Conservation (phyloP, 2,888 invertebrate genomes). For the Heliconius ethilla region DNA sequence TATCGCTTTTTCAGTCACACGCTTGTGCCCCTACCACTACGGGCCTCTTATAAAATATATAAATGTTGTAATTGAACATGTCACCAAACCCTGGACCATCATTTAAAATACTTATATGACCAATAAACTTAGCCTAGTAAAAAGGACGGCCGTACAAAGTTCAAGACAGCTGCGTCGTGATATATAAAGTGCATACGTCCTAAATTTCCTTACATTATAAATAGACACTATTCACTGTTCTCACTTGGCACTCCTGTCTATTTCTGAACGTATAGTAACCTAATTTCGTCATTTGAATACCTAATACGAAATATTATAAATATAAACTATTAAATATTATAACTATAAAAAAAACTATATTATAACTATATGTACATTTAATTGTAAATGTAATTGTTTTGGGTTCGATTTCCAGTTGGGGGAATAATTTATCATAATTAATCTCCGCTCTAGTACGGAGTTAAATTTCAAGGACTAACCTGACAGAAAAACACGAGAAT, state of each 20-base stretch:
- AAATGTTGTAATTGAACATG: too few species aligned
- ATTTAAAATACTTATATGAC: background rate
- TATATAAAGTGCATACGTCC: constrained; percentile 66
- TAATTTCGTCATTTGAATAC: constrained; percentile 43
- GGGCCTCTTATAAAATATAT: too few species aligned
- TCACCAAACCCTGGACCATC: background rate
- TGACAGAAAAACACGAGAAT: too few species aligned
- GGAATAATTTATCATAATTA: too few species aligned
- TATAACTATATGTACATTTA: too few species aligned
- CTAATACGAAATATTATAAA: constrained; percentile 34
- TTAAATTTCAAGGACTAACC: too few species aligned
- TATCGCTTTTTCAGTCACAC: too few species aligned
- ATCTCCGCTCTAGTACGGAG: too few species aligned
- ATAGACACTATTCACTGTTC: constrained; percentile 77
- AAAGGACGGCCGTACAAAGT: constrained; percentile 64
- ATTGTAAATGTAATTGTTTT: background rate
- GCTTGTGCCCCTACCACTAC: too few species aligned
- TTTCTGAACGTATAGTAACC: constrained; percentile 59
- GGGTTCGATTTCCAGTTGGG: background rate
- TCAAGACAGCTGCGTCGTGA: constrained; percentile 72
- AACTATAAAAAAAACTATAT: too few species aligned
- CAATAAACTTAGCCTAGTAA: constrained; percentile 9
- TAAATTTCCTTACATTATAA: constrained; percentile 78
- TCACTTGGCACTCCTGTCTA: constrained; percentile 76
- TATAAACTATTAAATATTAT: background rate